Percentiles rank a stretch among this genome's conserved stretches.
phyloP scores from a whole-genome alignment of 2,888 invertebrate species.

The Leucophenga maculata region DNA sequence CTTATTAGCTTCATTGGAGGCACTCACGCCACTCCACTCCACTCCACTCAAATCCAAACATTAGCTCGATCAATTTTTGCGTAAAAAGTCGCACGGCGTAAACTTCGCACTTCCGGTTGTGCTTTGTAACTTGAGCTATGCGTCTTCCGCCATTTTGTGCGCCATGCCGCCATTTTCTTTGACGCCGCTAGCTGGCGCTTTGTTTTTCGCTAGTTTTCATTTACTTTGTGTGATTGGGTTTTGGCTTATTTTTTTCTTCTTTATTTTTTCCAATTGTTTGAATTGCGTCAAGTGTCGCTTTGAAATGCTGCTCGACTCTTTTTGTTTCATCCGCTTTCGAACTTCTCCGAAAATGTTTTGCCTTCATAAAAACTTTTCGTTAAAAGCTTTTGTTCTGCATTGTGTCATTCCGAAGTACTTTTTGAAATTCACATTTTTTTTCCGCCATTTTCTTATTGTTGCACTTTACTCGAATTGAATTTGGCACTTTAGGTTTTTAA shows the following conservation, averaged over 20 bases:
- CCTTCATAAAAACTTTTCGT: slow-evolving; percentile 30
- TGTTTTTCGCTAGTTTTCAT: slow-evolving; percentile 25
- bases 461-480: slow-evolving; percentile 16
- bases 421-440: neutral
- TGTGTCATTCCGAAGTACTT: neutral
- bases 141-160: slow-evolving; percentile 34
- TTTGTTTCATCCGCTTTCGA: slow-evolving; percentile 14
- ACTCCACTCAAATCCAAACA: no score
- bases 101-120: slow-evolving; percentile 18
- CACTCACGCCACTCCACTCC: no score
- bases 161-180: slow-evolving; percentile 38
- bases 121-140: slow-evolving; percentile 28
- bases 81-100: slow-evolving; percentile 6
- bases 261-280: slow-evolving; percentile 1
- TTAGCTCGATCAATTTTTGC: neutral
- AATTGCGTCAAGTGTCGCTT: slow-evolving; percentile 28
- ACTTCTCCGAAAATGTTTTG: slow-evolving; percentile 5
- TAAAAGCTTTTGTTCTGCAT: slow-evolving; percentile 37
- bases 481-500: slow-evolving; percentile 41
- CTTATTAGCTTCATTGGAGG: slow-evolving; percentile 50
- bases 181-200: slow-evolving; percentile 27
- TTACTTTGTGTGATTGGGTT: slow-evolving; percentile 28
- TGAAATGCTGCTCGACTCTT: slow-evolving; percentile 33
- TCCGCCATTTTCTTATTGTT: neutral
- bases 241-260: neutral